These are phyloP conservation scores for Gallinago undulata DNA, from an alignment of 2,113 vertebrate genomes.

Conservation along the genomic window DNA sequence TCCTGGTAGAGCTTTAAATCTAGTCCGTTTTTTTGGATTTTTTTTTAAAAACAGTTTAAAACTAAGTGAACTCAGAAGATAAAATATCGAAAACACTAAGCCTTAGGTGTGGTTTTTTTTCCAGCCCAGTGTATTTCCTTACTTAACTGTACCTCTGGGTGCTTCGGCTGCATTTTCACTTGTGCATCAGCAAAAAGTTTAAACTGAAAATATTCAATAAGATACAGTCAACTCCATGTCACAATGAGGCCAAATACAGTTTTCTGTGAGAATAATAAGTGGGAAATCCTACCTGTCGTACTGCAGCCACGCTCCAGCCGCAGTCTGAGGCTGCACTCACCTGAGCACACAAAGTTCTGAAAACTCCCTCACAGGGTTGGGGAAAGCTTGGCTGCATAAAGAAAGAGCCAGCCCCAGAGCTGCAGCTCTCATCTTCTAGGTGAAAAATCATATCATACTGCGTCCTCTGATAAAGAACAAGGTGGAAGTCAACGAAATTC, in stretches of 20 bases:
- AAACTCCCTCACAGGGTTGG: neutral
- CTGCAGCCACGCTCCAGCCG: rapidly evolving
- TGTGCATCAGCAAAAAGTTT: neutral
- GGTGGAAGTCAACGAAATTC: neutral
- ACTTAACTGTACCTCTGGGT: neutral
- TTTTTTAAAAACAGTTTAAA: neutral
- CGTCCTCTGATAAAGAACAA: neutral
- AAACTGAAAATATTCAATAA: neutral
- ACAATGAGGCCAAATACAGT: neutral
- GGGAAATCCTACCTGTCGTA: neutral
- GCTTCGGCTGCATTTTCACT: neutral
- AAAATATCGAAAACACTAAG: neutral
- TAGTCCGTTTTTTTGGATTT: neutral
- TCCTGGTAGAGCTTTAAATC: neutral
- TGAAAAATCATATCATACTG: neutral
- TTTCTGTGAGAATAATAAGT: neutral
- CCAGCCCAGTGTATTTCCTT: neutral
- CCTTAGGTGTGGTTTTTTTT: neutral
- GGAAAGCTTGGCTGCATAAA: neutral
- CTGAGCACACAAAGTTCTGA: neutral
- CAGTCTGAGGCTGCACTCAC: neutral
- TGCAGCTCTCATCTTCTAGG: neutral
- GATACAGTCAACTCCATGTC: neutral
- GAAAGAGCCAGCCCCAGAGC: neutral
- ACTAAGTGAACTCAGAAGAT: neutral